A percentile compares a stretch with the other conserved stretches of the same genome.
These are phyloP conservation scores for Petromus typicus DNA, from an alignment of 2,113 vertebrate species.

Conservation along the genomic window DNA sequence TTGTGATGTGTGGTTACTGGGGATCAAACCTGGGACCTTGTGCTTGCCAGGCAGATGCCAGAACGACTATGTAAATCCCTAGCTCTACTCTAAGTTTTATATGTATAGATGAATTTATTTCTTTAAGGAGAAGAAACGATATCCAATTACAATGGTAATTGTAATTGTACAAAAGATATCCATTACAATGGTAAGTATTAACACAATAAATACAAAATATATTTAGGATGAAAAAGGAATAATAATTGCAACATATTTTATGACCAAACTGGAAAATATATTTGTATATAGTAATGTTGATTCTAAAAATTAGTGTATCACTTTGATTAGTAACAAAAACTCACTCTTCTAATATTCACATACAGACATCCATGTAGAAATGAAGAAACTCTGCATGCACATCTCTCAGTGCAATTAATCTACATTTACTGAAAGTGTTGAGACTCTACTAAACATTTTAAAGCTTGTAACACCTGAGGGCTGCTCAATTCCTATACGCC, in stretches of 20 bases:
- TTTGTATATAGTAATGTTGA: neutral
- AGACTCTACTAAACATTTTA: slow-evolving; percentile 20
- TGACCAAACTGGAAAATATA: neutral
- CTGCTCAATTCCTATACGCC: neutral
- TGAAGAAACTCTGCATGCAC: neutral
- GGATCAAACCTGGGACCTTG: too few relatives aligned
- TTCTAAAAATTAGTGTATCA: neutral
- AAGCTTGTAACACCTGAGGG: neutral
- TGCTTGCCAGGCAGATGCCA: too few relatives aligned
- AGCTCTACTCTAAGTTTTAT: neutral
- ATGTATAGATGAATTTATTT: neutral
- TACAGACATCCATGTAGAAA: neutral
- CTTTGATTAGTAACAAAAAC: neutral
- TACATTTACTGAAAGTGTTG: neutral
- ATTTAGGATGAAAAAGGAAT: neutral
- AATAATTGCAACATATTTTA: neutral
- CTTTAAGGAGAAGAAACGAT: neutral
- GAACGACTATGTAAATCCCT: too few relatives aligned
- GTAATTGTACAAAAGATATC: too few relatives aligned
- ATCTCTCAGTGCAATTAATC: neutral
- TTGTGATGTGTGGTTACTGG: too few relatives aligned
- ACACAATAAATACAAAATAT: neutral
- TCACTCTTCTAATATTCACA: neutral
- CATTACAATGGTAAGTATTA: neutral
- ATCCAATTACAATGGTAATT: neutral